These are phyloP conservation scores for Drosophila erecta DNA, from an alignment of 1,140 invertebrate species.

Conservation along the genomic window DNA sequence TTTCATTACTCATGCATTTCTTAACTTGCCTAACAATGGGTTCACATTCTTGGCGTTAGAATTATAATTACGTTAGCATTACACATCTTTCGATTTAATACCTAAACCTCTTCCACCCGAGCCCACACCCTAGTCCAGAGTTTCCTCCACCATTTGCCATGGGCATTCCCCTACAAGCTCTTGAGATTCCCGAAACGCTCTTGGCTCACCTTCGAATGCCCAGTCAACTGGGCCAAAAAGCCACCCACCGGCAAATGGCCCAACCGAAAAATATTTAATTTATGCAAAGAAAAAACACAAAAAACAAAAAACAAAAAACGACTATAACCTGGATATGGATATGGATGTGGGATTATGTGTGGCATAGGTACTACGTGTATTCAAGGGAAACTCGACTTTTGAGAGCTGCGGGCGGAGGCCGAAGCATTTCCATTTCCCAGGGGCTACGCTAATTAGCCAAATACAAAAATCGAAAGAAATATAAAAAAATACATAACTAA, in stretches of 20 bases:
- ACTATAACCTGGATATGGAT: slow-evolving; percentile 59
- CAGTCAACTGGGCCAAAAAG: slow-evolving; percentile 40
- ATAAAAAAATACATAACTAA: slow-evolving; percentile 46
- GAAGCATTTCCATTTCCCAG: slow-evolving; percentile 65
- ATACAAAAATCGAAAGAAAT: slow-evolving; percentile 55
- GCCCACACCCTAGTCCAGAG: neutral
- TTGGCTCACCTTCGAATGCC: slow-evolving; percentile 23
- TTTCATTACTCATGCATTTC: neutral
- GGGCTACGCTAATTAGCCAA: slow-evolving; percentile 79
- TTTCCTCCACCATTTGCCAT: slow-evolving; percentile 5
- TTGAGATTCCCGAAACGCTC: slow-evolving; percentile 43
- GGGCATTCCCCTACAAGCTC: slow-evolving; percentile 7
- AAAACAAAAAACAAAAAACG: slow-evolving; percentile 2
- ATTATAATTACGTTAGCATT: slow-evolving; percentile 5
- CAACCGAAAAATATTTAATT: slow-evolving; percentile 65
- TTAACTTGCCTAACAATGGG: neutral
- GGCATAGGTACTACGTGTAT: slow-evolving; percentile 3
- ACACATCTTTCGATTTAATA: slow-evolving; percentile 14
- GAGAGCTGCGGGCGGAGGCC: slow-evolving; percentile 56
- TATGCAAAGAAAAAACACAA: slow-evolving; percentile 61
- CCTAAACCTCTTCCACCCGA: neutral
- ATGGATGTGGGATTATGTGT: slow-evolving; percentile 37
- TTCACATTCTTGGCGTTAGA: neutral
- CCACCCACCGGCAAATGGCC: slow-evolving; percentile 45
- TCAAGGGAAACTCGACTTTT: slow-evolving; percentile 66